Conservation (phyloP, 2,888 invertebrate genomes). For the Tetanocera ferruginea region DNA sequence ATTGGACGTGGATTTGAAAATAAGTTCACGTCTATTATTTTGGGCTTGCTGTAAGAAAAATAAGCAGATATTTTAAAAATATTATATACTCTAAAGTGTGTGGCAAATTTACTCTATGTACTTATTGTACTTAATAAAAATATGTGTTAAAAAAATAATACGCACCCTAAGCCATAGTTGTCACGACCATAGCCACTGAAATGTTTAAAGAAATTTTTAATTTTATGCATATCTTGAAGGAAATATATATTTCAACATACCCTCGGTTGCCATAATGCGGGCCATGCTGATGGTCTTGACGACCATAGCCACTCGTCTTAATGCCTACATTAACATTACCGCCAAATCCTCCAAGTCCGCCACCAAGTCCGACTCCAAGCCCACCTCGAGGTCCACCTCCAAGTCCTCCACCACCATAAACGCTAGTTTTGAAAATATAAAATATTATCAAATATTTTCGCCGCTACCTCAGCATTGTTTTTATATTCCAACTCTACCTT, state of each 20-base stretch:
- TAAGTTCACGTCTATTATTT: constrained; percentile 51
- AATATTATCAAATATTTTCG: not conserved
- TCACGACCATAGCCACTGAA: constrained; percentile 36
- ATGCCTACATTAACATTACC: constrained; percentile 30
- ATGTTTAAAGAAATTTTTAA: not conserved
- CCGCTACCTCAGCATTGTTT: not conserved
- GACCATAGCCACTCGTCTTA: constrained; percentile 20
- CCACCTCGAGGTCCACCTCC: no score
- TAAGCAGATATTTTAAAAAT: no score
- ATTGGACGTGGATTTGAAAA: constrained; percentile 52
- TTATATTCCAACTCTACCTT: not conserved
- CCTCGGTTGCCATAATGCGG: not conserved
- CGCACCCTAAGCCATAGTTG: constrained; percentile 2
- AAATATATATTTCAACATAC: not conserved
- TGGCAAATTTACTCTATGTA: no score
- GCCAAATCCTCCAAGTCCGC: constrained; percentile 1
- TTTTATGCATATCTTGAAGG: not conserved
- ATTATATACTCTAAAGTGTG: no score
- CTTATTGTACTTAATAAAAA: no score
- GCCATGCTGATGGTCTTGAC: constrained; percentile 33
- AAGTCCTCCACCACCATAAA: not conserved
- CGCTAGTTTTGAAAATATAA: not conserved
- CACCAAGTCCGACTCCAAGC: no score
- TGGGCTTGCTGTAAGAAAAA: not conserved
- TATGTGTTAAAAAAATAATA: not conserved